phyloP scores from a whole-genome alignment of 1,140 invertebrate genomes.

The Lepidostoma basale region DNA sequence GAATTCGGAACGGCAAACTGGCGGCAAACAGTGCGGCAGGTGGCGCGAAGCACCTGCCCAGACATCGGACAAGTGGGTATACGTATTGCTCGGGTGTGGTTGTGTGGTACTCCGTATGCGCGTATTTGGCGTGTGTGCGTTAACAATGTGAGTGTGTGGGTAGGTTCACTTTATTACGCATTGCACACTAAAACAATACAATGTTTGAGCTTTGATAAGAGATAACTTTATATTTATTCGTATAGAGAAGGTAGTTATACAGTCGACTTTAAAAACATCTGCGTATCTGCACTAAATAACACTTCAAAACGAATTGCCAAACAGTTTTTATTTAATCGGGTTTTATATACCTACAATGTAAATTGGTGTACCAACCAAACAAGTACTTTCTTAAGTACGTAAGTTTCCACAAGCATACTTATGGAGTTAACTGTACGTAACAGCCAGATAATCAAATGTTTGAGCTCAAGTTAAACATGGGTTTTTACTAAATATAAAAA shows the following conservation, averaged over 20 bases:
- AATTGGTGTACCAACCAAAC: too few relatives aligned
- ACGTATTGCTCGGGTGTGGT: neutral
- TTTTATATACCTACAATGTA: too few relatives aligned
- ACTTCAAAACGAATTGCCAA: too few relatives aligned
- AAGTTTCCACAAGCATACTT: too few relatives aligned
- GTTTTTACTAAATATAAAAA: too few relatives aligned
- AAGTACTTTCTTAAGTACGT: too few relatives aligned
- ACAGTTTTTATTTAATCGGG: too few relatives aligned
- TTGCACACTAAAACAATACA: neutral
- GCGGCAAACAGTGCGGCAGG: constrained; percentile 14
- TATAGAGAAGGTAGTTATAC: neutral
- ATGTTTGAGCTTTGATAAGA: neutral
- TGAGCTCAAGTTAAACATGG: too few relatives aligned
- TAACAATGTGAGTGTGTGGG: neutral
- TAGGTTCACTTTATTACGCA: too few relatives aligned
- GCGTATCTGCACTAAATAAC: neutral
- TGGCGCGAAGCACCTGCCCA: constrained; percentile 13
- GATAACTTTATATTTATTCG: neutral
- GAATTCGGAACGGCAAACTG: neutral
- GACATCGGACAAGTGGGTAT: neutral
- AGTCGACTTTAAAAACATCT: neutral
- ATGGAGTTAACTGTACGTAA: too few relatives aligned
- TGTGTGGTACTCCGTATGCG: neutral
- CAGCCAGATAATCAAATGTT: too few relatives aligned
- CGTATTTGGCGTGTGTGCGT: neutral